Conservation (phyloP, 37 sponge, comb jelly and placozoan genomes). For the Hormiphora californensis region DNA sequence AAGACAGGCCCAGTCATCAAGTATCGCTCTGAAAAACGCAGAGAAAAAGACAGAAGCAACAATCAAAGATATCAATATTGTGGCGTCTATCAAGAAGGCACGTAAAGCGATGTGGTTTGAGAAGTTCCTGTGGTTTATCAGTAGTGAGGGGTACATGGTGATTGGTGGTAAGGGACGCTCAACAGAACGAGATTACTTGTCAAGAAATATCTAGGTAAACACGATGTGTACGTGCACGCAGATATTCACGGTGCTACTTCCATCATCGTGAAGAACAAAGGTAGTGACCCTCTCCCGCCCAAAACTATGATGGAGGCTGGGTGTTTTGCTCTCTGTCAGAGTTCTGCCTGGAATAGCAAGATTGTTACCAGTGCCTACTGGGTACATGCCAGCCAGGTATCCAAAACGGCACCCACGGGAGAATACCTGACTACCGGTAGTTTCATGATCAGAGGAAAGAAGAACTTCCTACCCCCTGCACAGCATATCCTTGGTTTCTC, state of each 20-base stretch:
- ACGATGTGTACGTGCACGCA: conserved; percentile 96
- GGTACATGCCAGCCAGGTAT: conserved; percentile 86
- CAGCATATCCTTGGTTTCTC: conserved; percentile 84
- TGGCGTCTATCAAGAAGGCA: conserved; percentile 80
- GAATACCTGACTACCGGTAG: conserved; percentile 96
- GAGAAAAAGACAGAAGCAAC: conserved; percentile 82
- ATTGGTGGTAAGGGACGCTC: conserved; percentile 95
- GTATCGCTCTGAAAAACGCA: conserved; percentile 87
- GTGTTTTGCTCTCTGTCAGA: conserved; percentile 88
- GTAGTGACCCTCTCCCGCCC: conserved; percentile 74
- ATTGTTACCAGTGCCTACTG: conserved; percentile 89
- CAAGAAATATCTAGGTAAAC: conserved; percentile 77
- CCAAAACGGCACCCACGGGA: conserved; percentile 95
- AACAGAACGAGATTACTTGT: conserved; percentile 95
- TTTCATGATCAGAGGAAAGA: conserved; percentile 98
- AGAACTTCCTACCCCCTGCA: conserved; percentile 88
- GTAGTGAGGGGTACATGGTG: conserved; percentile 88
- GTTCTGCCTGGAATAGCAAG: conserved; percentile 89
- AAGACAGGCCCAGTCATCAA: conserved; percentile 64
- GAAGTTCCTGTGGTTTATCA: conserved; percentile 96
- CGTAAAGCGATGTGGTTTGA: conserved; percentile 97
- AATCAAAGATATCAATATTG: conserved; percentile 74
- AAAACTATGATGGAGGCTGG: conserved; percentile 91
- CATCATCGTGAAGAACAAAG: conserved; percentile 84
- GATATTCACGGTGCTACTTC: conserved; percentile 95